phyloP scores from a whole-genome alignment of 2,797 vertebrate genomes.

The Harpagifer antarcticus region DNA sequence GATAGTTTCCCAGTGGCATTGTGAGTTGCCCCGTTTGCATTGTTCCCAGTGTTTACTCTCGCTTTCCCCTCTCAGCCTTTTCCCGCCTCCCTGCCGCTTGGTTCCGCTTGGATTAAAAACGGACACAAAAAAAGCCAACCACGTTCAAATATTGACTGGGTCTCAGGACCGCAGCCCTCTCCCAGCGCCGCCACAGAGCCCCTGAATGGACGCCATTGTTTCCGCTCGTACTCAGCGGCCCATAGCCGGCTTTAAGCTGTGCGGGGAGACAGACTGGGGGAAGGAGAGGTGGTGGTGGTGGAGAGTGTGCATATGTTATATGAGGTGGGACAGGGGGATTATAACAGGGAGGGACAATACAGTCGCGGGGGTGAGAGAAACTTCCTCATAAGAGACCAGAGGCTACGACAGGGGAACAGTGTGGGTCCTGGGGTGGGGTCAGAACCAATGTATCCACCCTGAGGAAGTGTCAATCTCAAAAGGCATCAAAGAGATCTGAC shows the following conservation, averaged over 20 bases:
- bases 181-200: slow-evolving; percentile 72
- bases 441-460: slow-evolving; percentile 54
- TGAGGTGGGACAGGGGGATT: slow-evolving; percentile 69
- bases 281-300: slow-evolving; percentile 41
- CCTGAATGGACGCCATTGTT: slow-evolving; percentile 89
- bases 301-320: slow-evolving; percentile 75
- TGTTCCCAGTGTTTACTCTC: slow-evolving; percentile 82
- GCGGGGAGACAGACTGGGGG: slow-evolving; percentile 76
- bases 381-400: slow-evolving; percentile 70
- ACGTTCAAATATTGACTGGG: slow-evolving; percentile 90
- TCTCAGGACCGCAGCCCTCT: slow-evolving; percentile 78
- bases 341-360: slow-evolving; percentile 45
- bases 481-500: slow-evolving; percentile 63
- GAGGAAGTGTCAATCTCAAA: slow-evolving; percentile 67
- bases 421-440: slow-evolving; percentile 66
- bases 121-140: slow-evolving; percentile 79
- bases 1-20: slow-evolving; percentile 81
- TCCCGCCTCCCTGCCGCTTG: slow-evolving; percentile 73
- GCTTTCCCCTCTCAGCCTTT: slow-evolving; percentile 70
- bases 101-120: slow-evolving; percentile 82
- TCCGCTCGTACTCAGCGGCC: slow-evolving; percentile 81
- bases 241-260: slow-evolving; percentile 82
- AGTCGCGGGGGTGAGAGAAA: slow-evolving; percentile 57
- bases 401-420: slow-evolving; percentile 47
- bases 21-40: slow-evolving; percentile 73